Evolutionary conservation across 2,113 vertebrate species (phyloP), one percentile per base, ranked within the genome.

Genomic region (Petrocephalus microphthalmus): DNA sequence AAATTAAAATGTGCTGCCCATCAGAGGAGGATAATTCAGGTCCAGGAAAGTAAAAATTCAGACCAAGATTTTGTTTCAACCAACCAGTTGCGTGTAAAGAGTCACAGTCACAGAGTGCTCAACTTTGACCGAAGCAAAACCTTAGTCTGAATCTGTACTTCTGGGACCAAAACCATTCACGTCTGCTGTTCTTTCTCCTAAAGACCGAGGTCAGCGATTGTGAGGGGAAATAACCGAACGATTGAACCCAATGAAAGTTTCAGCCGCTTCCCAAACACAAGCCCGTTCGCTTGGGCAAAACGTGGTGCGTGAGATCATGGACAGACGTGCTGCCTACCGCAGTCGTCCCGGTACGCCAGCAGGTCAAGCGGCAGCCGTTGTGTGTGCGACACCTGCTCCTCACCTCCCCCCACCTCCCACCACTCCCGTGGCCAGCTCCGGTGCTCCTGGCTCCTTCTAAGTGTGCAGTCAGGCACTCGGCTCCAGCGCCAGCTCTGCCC

Each of bases 401-500:
- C 71, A 42, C 2, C 71, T 5, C 60, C 20, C 60, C 57, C 22
- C 60, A 64, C 60, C 60, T n/a, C 60, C 60, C 71, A 17, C 71
- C 71, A 10, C 71, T 78, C 71, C 33, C 7, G 71, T 42, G 71
- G 15, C 71, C 71, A 78, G 71, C 71, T 78, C 33, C 33, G 17
- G 33, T 37, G 29, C 13, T 78, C 33, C 71, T 78, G 71, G 29
- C 71, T 7, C 11, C 33, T 78, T 42, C 71, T 78, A 78, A 78
- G 71, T 78, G 71, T 42, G 71, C 15, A 42, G 33, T 42, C 17
- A 5, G 71, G 71, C 33, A 5, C 90, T 89, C 88, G 1, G 54
- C 88, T 92, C 92, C 93, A 93, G 92, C 94, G 93, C 93, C 93
- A 93, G 91, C 93, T 90, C 74, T 90, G 89, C 92, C 37, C 90